A percentile compares a stretch with the other conserved stretches of the same genome.
These are phyloP conservation scores for Corapipo altera DNA, from an alignment of 2,113 vertebrate genomes.

Conservation along the genomic window DNA sequence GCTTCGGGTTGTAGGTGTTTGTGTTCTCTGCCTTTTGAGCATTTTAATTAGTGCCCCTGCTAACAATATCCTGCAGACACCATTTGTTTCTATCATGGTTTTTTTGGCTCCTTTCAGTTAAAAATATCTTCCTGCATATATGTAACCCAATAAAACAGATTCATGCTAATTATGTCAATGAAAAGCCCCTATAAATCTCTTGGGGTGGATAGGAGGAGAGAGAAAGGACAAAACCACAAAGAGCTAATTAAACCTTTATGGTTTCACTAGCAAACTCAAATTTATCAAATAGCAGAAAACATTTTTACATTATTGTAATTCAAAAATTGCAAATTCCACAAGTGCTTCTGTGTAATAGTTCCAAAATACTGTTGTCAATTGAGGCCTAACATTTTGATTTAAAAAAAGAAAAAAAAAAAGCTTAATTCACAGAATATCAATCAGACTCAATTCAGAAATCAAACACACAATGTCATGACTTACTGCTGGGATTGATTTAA, in stretches of 20 bases:
- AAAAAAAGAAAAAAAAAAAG: background rate
- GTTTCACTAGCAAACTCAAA: constrained; percentile 28
- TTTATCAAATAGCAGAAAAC: constrained; percentile 10
- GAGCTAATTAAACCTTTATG: constrained; percentile 42
- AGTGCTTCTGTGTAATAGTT: background rate
- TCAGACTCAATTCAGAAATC: constrained; percentile 8
- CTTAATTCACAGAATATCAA: background rate
- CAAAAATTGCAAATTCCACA: background rate
- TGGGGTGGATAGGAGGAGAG: background rate
- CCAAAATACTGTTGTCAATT: background rate
- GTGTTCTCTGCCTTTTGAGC: constrained; percentile 67
- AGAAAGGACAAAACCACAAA: constrained; percentile 45
- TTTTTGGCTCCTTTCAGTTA: constrained; percentile 58
- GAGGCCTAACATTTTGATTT: background rate
- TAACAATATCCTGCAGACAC: constrained; percentile 62
- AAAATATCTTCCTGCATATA: constrained; percentile 67
- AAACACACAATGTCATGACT: background rate
- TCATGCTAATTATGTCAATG: constrained; percentile 66
- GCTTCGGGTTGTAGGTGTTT: constrained; percentile 63
- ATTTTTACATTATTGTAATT: background rate
- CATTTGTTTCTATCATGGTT: constrained; percentile 65
- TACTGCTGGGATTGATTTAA: background rate
- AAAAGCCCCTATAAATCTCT: constrained; percentile 57
- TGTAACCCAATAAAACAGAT: constrained; percentile 60
- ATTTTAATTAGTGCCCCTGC: constrained; percentile 63